Evolutionary conservation across 2,113 vertebrate genomes (phyloP), one percentile per base, ranked within the genome.

Genomic region (Dasyornis broadbenti): DNA sequence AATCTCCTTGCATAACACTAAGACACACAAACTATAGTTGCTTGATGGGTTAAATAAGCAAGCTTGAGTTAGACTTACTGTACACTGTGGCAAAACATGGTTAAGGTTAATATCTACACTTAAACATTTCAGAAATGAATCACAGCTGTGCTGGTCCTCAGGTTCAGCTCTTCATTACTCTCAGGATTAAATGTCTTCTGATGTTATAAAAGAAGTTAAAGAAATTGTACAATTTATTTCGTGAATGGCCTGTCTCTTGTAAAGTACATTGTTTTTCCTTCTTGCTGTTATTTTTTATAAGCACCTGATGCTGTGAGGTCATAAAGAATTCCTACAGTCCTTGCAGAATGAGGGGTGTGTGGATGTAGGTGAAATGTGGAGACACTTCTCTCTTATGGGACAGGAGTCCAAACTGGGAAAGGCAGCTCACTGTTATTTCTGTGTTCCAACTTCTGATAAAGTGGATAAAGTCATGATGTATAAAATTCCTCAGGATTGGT

Each of bases 91-190:
- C 83, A 96, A 83, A 53, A 54, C 2, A 1, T 20, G 89, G 84
- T 89, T 59, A 86, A 57, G 68, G 28, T 57, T 86, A 63, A 81
- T 83, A 45, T 21, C 56, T 71, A 49, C 37, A 60, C 21, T 40
- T 71, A 87, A 94, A 82, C 45, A 85, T 90, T 86, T 89, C 82
- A 89, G 76, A 81, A 90, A 59, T 86, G 11, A 89, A 35, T 78
- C 56, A 64, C 53, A 73, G 37, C 60, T 79, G 33, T 80, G 56
- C 56, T 88, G 63, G 30, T 84, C 65, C 53, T 89, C 68, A 80
- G 27, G 40, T 86, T 94, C 72, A 70, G 45, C 61, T 28, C 42
- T 75, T 90, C 57, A 42, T 86, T 95, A 47, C 40, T 72, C 22
- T 42, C 57, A 65, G 65, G 50, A 82, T 93, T 84, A 72, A 86